Evolutionary conservation across 2,888 invertebrate genomes (phyloP), one percentile per base, ranked within the genome.

Genomic region (Tetragonisca angustula): DNA sequence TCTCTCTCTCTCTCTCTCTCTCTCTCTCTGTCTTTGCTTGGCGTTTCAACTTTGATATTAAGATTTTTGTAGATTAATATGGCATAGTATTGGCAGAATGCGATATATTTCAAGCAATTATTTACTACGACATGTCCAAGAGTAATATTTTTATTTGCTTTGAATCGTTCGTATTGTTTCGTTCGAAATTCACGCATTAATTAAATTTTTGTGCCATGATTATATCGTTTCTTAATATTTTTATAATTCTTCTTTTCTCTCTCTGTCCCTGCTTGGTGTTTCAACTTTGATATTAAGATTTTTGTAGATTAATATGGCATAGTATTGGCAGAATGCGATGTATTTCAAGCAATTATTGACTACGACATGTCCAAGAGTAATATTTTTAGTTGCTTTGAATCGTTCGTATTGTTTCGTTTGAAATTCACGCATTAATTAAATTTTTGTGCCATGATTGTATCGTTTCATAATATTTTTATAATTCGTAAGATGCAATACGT

Each of bases 41-140:
- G 0, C 19, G 1, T n/a, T 21, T 0, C 0, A n/a, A 5, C 21
- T 64, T 36, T 1, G 4, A 21, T n/a, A 13, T 21, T 0, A 4
- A 4, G 19, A 21, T 4, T 13, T 19, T 36, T 19, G 21, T 13
- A 11, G 21, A 0, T 21, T 21, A 36, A 64, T 11, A 5, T 2
- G 13, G 13, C 5, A 21, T 36, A 21, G 5, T 32, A 4, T 11
- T 19, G 4, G 32, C 4, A 32, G 4, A 19, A 4, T 36, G 5
- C 56, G 64, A 32, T 13, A 21, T 6, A 19, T 64, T 21, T 21
- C 21, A 2, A 2, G 4, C 21, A 21, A 21, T 64, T 0, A 67
- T 15, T 67, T 0, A 0, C 32, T 2, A 27, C 0, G 19, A 32
- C 4, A 4, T 5, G 11, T 2, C 4, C 2, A n/a, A 21, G 56